Base-by-base conservation (phyloP, 2,888 invertebrate genomes). In the Drosophila demipolita region DNA sequence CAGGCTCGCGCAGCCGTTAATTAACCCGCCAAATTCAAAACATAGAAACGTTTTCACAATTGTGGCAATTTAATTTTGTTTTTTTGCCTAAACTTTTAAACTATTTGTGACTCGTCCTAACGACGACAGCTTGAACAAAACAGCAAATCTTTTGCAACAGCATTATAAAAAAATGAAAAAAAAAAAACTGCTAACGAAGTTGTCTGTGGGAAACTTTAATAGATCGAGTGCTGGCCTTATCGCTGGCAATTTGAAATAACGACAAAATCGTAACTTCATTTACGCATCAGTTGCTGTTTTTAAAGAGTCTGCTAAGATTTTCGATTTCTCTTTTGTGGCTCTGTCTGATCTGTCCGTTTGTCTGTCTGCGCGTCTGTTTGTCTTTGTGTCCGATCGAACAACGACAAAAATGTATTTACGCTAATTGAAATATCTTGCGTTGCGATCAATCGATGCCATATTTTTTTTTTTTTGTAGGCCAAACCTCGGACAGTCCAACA, bases 361-460 rank as follows among this genome's bases (percentile, higher is more conserved):
- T 66, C 65, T 49, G 42, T 42, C 58, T 29, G 52, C 17, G 49
- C 33, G 36, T 23, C 54, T 11, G 42, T 26, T 52, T 20, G 78
- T 66, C 66, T 55, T 62, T 62, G 48, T 50, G 70, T 65, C 67
- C 68, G 66, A 57, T 69, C 66, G 80, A 76, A 74, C 78, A 87
- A 80, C 84, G 81, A 81, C 89, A 90, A 83, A 87, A 89, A 89
- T 89, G 87, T 89, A 90, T 89, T 87, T 89, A 87, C 90, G 90
- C 90, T 87, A 87, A 87, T 87, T 87, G 90, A 87, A 90, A 87
- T 87, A 87, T 90, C 87, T 87, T 77, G 89, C 87, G 90, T 79
- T 87, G 77, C 90, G 90, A 87, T 87, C 90, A 89, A 87, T 87
- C 87, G 87, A 90, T 87, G 87, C 90, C 89, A 87, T 90, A 90